phyloP scores from a whole-genome alignment of 2,888 invertebrate species.

The Sipha maydis region DNA sequence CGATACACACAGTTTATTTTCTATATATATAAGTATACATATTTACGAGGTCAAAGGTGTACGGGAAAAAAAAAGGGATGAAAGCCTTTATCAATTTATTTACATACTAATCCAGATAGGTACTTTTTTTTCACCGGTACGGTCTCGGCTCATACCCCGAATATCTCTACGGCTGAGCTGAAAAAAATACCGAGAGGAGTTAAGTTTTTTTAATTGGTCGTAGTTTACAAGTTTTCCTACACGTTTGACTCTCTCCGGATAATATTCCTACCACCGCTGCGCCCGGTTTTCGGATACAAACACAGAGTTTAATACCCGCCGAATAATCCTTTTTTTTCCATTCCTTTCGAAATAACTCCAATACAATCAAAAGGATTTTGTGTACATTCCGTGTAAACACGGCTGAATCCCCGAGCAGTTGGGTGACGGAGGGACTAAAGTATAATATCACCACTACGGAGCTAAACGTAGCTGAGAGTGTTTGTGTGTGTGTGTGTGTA shows the following conservation, averaged over 20 bases:
- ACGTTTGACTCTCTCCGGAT: conserved; percentile 31
- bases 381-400: conserved; percentile 32
- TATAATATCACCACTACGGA: not conserved
- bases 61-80: conserved; percentile 47
- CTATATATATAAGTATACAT: not conserved
- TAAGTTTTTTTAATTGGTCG: conserved; percentile 60
- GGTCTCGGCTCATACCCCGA: conserved; percentile 41
- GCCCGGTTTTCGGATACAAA: conserved; percentile 18
- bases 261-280: not conserved
- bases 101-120: conserved; percentile 48
- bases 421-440: not conserved
- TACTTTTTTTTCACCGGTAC: conserved; percentile 24
- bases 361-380: conserved; percentile 45
- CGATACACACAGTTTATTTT: conserved; percentile 33
- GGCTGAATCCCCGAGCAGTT: not conserved
- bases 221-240: conserved; percentile 57
- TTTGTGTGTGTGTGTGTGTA: not conserved
- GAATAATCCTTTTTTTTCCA: conserved; percentile 51
- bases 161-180: not conserved
- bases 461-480: not conserved
- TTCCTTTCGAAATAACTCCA: conserved; percentile 35
- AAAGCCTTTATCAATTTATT: conserved; percentile 62
- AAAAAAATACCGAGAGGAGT: conserved; percentile 47
- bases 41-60: conserved; percentile 46
- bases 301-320: conserved; percentile 47